Evolutionary conservation across 2,113 vertebrate genomes (phyloP).

Genomic region (Myiozetetes cayanensis): DNA sequence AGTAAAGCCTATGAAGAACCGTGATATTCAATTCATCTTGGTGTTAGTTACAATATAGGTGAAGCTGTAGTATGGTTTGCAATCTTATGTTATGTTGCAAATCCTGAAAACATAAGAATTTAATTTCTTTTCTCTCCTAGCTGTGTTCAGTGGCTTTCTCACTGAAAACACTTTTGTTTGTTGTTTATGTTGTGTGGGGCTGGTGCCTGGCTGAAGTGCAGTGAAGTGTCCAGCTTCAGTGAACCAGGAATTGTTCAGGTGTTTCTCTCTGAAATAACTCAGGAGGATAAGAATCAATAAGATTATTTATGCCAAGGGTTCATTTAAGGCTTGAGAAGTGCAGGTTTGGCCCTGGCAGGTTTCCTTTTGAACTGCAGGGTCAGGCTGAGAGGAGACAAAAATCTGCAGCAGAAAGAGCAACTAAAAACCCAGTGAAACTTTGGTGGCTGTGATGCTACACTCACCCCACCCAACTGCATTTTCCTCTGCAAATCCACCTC

Average conservation of each 20-base stretch:
- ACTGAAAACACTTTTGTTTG: neutral
- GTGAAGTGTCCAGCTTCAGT: neutral
- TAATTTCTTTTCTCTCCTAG: neutral
- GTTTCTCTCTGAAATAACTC: neutral
- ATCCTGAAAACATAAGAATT: neutral
- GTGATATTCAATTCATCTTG: neutral
- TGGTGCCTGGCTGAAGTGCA: neutral
- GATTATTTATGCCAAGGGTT: neutral
- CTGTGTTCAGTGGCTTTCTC: neutral
- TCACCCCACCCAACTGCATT: neutral
- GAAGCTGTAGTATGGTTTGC: neutral
- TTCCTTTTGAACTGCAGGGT: neutral
- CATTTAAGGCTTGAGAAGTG: neutral
- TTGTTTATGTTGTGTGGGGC: neutral
- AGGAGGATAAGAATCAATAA: neutral
- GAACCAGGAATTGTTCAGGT: neutral
- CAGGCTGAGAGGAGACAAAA: neutral
- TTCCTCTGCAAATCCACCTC: conserved; percentile 7
- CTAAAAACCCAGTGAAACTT: neutral
- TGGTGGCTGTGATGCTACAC: neutral
- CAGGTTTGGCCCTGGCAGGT: neutral
- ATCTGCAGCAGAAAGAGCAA: neutral
- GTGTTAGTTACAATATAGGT: neutral
- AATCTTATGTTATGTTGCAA: neutral
- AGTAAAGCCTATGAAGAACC: neutral